Evolutionary conservation across 2,888 invertebrate species (phyloP), one percentile per base, ranked within the genome.

Genomic region (Amaurobius ferox): DNA sequence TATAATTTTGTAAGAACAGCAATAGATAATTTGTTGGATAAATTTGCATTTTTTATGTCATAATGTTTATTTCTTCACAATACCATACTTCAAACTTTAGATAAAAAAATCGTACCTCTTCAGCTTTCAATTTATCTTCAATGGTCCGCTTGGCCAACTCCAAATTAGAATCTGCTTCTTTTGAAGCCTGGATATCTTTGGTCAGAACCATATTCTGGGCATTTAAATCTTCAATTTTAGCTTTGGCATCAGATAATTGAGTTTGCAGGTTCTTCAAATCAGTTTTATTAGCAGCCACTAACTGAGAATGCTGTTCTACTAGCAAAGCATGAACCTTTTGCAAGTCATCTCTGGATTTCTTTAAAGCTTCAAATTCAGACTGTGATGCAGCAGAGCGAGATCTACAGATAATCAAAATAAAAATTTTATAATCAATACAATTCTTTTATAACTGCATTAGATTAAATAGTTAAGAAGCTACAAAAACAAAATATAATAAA

Each of bases 261-360:
- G 30, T n/a, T 5, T 32, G 35, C 80, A 91, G 87, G 40, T 89
- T 70, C 67, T 89, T 76, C 19, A 87, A 72, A 35, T 86, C 71
- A 32, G 88, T 78, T n/a, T n/a, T n/a, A n/a, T n/a, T n/a, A n/a
- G n/a, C n/a, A 9, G 71, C 68, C 40, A 83, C 77, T 29, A 79
- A 35, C 66, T 83, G 88, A 81, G 94, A 93, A 89, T 94, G 94
- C 90, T 94, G 92, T 89, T 95, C 95, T 91, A 94, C 91, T 89
- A 94, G 94, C 79, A 94, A 94, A 23, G 93, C 92, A 89, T 94
- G 94, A 3, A 93, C 92, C 86, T 94, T 74, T 26, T 86, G 93
- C 68, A 93, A 91, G 88, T 94, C 94, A 91, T 85, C 88, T 23
- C 80, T 86, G 9, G 87, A 48, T 40, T 89, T 87, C 91, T 94